Evolutionary conservation across 2,888 invertebrate species (phyloP), one percentile per base, ranked within the genome.

Genomic region (Gerris lacustris): DNA sequence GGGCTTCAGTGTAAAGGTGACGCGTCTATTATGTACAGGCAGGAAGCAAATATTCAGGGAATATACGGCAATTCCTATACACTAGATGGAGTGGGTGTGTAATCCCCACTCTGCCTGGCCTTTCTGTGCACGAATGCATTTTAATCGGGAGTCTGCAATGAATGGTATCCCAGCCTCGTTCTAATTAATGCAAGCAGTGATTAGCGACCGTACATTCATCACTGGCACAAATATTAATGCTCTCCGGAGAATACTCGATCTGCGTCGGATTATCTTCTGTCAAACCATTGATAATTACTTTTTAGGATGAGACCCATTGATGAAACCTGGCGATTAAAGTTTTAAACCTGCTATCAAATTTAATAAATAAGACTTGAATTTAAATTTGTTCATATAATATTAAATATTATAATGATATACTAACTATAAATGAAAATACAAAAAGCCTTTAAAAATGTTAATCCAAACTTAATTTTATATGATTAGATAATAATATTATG

Each of bases 11-110:
- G 55, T 55, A 55, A 55, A 55, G 55, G 55, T 55, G 55, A 55
- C 9, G 55, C 31, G 31, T 31, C 55, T 55, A 55, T 55, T 55
- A 55, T 55, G 5, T 55, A 11, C 55, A 55, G 55, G 55, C 55
- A 55, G 55, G 31, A 31, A 55, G 55, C 55, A 55, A 55, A 55
- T 55, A 55, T 55, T 55, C 55, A 15, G 55, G 15, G 15, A 55
- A 55, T 55, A 55, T 55, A 55, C 9, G 55, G 55, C 55, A 55
- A 55, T 55, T 55, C 55, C 55, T 55, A 55, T 55, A 55, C 55
- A 55, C 55, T 11, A 55, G 9, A 15, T 11, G 55, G 55, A 15
- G 11, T 55, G 55, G 55, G 55, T 15, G 55, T 15, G 55, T 55
- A 55, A 55, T 55, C 55, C 55, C 15, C 55, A 9, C 9, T 11